Evolutionary conservation across 2,797 vertebrate genomes (phyloP), one percentile per base, ranked within the genome.

Genomic region (Sitta carolinensis): DNA sequence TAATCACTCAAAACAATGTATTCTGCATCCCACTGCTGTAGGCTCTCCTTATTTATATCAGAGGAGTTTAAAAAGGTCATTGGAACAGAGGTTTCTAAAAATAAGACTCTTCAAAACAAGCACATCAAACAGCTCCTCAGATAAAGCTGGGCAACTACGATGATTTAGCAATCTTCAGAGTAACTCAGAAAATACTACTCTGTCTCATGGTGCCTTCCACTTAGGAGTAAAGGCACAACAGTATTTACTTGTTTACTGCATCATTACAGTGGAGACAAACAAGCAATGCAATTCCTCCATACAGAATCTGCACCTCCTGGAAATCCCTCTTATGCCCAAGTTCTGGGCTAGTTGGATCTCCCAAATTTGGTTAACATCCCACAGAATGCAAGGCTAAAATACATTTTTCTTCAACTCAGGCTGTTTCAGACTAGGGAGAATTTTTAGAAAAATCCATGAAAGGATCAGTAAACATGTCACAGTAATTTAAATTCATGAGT

Each of bases 101-200:
- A 96, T 93, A 97, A 76, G 51, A 43, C 92, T 93, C 90, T 95
- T 95, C 92, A 95, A 96, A 96, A 96, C 94, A 95, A 93, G 90
- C 26, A 95, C 88, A 95, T 95, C 90, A 96, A 96, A 96, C 54
- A 92, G 87, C 66, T 73, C 87, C 87, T 96, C 87, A 93, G 91
- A 92, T 91, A 95, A 94, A 88, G 76, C 74, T 91, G 92, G 84
- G 87, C 87, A 95, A 89, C 76, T 89, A 91, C 25, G 5, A 76
- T 30, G 26, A 87, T 45, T 93, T 69, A 87, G 55, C 45, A 93
- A 58, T 64, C 86, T 87, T 85, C 81, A 79, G 48, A 64, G n/a
- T 16, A 83, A 85, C 79, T 94, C 74, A 13, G 3, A 61, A 94
- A 93, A 88, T 26, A 78, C 66, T 82, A 34, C 30, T 83, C 52